Evolutionary conservation across 2,888 invertebrate genomes (phyloP).

Genomic region (Zygaena filipendulae): DNA sequence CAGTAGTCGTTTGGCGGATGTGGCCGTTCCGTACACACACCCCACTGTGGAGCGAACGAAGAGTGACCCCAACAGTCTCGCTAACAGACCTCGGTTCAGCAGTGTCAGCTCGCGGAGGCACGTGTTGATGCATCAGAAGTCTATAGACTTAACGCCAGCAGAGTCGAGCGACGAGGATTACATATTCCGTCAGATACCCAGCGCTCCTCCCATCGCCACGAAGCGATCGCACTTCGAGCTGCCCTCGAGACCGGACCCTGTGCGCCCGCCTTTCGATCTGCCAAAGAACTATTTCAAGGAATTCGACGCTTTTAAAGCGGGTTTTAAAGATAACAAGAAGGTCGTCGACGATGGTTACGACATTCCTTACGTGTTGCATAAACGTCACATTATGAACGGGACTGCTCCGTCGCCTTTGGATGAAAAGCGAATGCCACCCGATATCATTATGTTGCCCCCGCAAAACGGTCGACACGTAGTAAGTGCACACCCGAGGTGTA

Average conservation of each 20-base stretch:
- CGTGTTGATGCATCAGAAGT: constrained; percentile 86
- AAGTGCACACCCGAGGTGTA: constrained; percentile 55
- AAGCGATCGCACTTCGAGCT: constrained; percentile 78
- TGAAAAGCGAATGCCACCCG: constrained; percentile 48
- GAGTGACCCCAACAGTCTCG: constrained; percentile 85
- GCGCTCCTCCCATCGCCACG: constrained; percentile 77
- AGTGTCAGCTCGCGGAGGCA: constrained; percentile 81
- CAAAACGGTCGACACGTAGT: constrained; percentile 57
- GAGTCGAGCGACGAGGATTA: constrained; percentile 88
- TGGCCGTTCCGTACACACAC: constrained; percentile 70
- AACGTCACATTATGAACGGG: constrained; percentile 87
- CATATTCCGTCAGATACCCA: constrained; percentile 79
- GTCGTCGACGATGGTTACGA: constrained; percentile 70
- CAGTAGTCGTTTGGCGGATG: constrained; percentile 59
- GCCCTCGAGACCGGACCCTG: constrained; percentile 67
- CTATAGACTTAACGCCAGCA: constrained; percentile 85
- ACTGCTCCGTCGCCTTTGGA: constrained; percentile 73
- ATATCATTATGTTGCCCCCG: constrained; percentile 54
- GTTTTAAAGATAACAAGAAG: constrained; percentile 61
- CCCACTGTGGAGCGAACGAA: constrained; percentile 85
- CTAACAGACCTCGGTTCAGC: constrained; percentile 77
- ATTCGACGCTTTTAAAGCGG: constrained; percentile 68
- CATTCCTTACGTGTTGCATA: constrained; percentile 87
- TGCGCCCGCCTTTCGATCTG: constrained; percentile 75
- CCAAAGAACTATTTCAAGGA: constrained; percentile 80